These are phyloP conservation scores for Pelobates fuscus DNA, from an alignment of 2,113 vertebrate genomes.

Conservation along the genomic window DNA sequence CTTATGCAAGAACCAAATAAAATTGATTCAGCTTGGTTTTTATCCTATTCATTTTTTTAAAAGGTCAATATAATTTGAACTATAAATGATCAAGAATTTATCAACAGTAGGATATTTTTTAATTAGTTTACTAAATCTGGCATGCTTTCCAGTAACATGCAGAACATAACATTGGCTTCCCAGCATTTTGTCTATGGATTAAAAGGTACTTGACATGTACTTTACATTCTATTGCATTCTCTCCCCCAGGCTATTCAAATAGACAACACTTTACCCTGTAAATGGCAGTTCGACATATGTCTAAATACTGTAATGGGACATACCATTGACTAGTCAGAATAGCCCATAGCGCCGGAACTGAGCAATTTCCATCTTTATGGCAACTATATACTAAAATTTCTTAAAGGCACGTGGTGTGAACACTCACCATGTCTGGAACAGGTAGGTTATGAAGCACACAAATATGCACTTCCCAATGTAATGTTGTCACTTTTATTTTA, in stretches of 20 bases:
- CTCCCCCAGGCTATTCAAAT: neutral
- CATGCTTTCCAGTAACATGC: too few relatives aligned
- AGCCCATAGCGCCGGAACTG: conserved; percentile 3
- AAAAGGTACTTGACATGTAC: neutral
- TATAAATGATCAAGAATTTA: too few relatives aligned
- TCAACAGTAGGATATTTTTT: too few relatives aligned
- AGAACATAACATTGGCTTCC: neutral
- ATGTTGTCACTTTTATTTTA: too few relatives aligned
- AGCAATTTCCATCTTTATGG: conserved; percentile 2
- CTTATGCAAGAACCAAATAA: too few relatives aligned
- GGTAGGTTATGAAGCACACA: neutral
- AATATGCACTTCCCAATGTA: neutral
- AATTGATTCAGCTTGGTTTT: too few relatives aligned
- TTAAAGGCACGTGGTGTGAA: too few relatives aligned
- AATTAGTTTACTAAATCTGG: too few relatives aligned
- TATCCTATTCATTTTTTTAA: too few relatives aligned
- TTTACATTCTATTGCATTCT: neutral
- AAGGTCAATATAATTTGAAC: too few relatives aligned
- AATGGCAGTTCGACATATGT: neutral
- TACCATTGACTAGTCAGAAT: neutral
- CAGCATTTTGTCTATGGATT: neutral
- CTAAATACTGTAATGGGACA: neutral
- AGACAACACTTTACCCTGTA: neutral
- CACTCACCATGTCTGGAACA: neutral
- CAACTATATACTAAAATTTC: neutral